Percentiles rank a stretch among this genome's conserved stretches.
These are phyloP conservation scores for Leptobrachium ailaonicum DNA, from an alignment of 2,113 vertebrate genomes.

Conservation along the genomic window DNA sequence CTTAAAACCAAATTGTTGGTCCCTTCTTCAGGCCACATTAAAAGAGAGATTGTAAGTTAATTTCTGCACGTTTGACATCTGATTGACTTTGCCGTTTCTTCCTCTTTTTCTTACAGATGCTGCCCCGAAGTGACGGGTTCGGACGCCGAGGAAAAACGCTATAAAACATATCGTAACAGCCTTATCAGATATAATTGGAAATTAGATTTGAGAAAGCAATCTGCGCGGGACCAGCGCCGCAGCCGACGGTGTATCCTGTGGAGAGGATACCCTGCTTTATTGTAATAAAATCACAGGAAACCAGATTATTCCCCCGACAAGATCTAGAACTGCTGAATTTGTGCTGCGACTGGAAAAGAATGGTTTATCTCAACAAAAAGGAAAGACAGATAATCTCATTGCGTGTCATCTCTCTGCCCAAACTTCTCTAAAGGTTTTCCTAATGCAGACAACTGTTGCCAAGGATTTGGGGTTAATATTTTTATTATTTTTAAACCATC, in stretches of 20 bases:
- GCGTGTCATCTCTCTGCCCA: conserved; percentile 42
- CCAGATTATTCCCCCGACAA: conserved; percentile 41
- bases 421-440: conserved; percentile 36
- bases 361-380: conserved; percentile 48
- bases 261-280: background rate
- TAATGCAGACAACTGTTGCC: conserved; percentile 23
- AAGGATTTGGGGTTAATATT: rapidly evolving
- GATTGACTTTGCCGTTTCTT: too few species aligned
- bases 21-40: too few species aligned
- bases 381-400: conserved; percentile 42
- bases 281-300: conserved; percentile 44
- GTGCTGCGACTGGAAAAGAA: conserved; percentile 32
- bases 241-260: background rate
- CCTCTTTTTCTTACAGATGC: background rate
- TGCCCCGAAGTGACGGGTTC: background rate
- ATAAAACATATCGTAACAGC: background rate
- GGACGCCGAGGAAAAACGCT: conserved; percentile 1
- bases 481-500: background rate
- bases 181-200: conserved; percentile 17
- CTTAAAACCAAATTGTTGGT: too few species aligned
- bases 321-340: conserved; percentile 39
- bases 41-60: too few species aligned
- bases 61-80: too few species aligned
- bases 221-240: background rate
- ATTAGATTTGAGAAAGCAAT: conserved; percentile 2